A percentile compares a stretch with the other conserved stretches of the same genome.
Evolutionary conservation across 2,888 invertebrate genomes (phyloP).

Genomic region (Caenorhabditis afra): DNA sequence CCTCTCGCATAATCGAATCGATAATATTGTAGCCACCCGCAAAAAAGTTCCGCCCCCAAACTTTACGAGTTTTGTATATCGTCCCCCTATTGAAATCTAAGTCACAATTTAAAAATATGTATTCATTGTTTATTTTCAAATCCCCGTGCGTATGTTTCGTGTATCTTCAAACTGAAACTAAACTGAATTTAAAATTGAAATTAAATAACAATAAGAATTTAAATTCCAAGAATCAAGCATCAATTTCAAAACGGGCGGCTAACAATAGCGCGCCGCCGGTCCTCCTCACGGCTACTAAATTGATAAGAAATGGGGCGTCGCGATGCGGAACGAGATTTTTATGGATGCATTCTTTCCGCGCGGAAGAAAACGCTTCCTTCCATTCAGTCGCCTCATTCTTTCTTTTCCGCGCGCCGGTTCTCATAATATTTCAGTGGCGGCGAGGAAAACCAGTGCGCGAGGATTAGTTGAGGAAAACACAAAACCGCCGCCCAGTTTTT

Average conservation of each 20-base stretch:
- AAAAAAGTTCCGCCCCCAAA: neutral
- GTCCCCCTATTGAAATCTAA: neutral
- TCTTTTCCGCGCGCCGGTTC: neutral
- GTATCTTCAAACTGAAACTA: too few species aligned
- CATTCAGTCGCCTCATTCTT: neutral
- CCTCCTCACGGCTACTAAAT: slow-evolving; percentile 15
- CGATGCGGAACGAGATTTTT: slow-evolving; percentile 52
- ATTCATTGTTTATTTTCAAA: neutral
- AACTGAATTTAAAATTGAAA: neutral
- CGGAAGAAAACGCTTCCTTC: neutral
- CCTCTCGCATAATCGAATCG: slow-evolving; percentile 16
- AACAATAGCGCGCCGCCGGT: slow-evolving; percentile 26
- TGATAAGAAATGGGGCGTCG: slow-evolving; percentile 34
- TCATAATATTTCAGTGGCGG: neutral
- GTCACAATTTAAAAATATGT: neutral
- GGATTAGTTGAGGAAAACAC: slow-evolving; percentile 8
- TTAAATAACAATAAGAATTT: neutral
- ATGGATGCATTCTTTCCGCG: slow-evolving; percentile 7
- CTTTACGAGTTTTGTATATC: slow-evolving; percentile 34
- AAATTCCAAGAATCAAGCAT: slow-evolving; percentile 3
- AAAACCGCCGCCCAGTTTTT: slow-evolving; percentile 16
- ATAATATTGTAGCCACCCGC: too few species aligned
- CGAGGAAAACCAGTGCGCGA: too few species aligned
- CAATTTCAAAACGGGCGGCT: slow-evolving; percentile 19
- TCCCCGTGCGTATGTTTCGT: neutral